Evolutionary conservation across 2,113 vertebrate species (phyloP), one percentile per base, ranked within the genome.

Genomic region (Sylvia atricapilla): DNA sequence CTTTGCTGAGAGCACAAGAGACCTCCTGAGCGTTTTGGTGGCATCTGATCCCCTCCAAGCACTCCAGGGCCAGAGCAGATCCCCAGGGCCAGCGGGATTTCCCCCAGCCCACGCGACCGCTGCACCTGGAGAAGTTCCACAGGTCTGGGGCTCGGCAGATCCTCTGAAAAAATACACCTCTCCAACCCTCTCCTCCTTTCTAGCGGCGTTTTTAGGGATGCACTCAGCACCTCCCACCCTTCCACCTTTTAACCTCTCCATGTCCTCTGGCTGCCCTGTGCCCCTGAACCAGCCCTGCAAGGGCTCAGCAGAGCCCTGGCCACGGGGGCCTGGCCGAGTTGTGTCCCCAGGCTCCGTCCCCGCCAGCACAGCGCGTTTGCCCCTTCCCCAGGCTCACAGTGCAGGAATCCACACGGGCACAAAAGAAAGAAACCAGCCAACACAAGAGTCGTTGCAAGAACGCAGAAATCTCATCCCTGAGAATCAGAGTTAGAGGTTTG

Each of bases 391-490:
- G 79, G 90, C 91, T 96, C 87, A 56, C 64, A 83, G 87, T 46
- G 83, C 91, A 96, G 93, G 86, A 85, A 85, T 46, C 82, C 91
- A 69, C 66, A 37, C 2, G 39, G 33, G 59, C 90, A 78, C 56
- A 24, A 73, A 77, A 67, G 31, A 83, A 93, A 87, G 41, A 78
- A 87, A 50, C 18, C 25, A 13, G 43, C 77, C 93, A 80, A 67
- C 55, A 4, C 39, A 94, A 84, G 76, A 91, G 37, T 68, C 77
- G 2, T 72, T 64, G 81, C 67, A 58, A 84, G 89, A 92, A 79
- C 43, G 91, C 91, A 90, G 69, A 91, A 93, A 95, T 95, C 94
- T 97, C 94, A 80, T 97, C 97, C 97, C 98, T 97, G 97, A 98
- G 97, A 98, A 91, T 97, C 94, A 81, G 90, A 97, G 93, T 95